A percentile compares a stretch with the other conserved stretches of the same genome.
These are phyloP conservation scores for Xenopus laevis DNA, from an alignment of 2,113 vertebrate genomes.

Conservation along the genomic window DNA sequence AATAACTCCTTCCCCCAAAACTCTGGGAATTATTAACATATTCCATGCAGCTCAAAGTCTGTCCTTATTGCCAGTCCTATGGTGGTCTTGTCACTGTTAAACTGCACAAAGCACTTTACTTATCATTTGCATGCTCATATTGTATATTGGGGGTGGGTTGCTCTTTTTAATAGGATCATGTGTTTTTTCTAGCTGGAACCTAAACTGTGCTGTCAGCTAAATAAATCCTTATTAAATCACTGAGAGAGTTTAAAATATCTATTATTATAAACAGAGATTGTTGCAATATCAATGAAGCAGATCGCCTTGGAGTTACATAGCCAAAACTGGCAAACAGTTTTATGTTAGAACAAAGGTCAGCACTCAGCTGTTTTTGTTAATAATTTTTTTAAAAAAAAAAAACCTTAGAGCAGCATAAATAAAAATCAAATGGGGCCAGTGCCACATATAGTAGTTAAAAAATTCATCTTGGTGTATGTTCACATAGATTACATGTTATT, in stretches of 20 bases:
- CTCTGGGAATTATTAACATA: too few species aligned
- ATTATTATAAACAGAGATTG: not conserved
- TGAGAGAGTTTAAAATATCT: not conserved
- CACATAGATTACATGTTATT: too few species aligned
- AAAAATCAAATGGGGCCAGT: too few species aligned
- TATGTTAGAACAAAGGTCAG: slow-evolving; percentile 19
- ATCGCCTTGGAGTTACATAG: not conserved
- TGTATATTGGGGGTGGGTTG: slow-evolving; percentile 16
- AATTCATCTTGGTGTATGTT: too few species aligned
- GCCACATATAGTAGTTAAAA: too few species aligned
- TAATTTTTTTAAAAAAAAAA: slow-evolving; percentile 4
- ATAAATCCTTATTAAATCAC: not conserved
- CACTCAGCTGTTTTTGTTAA: slow-evolving; percentile 4
- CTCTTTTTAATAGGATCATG: slow-evolving; percentile 4
- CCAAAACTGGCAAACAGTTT: not conserved
- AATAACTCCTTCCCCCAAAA: too few species aligned
- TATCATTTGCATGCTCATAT: too few species aligned
- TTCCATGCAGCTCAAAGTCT: too few species aligned
- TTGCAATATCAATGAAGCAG: slow-evolving; percentile 9
- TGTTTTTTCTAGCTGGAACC: not conserved
- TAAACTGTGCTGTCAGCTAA: not conserved
- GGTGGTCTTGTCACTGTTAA: too few species aligned
- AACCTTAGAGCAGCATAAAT: too few species aligned
- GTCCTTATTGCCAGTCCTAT: too few species aligned
- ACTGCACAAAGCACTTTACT: too few species aligned